Evolutionary conservation across 2,113 vertebrate species (phyloP), one percentile per base, ranked within the genome.

Genomic region (Chloropsis cyanopogon): DNA sequence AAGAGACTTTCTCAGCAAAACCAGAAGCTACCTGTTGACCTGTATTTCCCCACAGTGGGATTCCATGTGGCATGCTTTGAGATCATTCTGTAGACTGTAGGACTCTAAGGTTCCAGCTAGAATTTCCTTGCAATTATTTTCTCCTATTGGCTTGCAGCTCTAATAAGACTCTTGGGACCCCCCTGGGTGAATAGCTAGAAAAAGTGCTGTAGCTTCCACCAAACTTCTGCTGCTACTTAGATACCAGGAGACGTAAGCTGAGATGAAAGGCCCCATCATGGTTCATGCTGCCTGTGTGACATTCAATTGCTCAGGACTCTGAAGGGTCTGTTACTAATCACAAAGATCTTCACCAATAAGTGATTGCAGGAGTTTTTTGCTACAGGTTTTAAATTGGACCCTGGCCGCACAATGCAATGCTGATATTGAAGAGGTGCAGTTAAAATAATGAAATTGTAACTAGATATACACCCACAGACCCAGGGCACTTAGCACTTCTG

Each of bases 91-190:
- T 82, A 95, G 92, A 86, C 66, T 49, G 33, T 92, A 91, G 92
- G 69, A 92, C 68, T 82, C 41, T 71, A 83, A 94, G 66, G 59
- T 84, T 96, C 76, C 88, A 86, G 63, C 17, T 60, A 26, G 85
- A 68, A 95, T 94, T 97, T 95, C 72, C 12, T 35, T 87, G 81
- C 72, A 39, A 53, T 89, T 95, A 88, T 91, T 92, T 86, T 85
- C 63, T 88, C 76, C 92, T 93, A 35, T 73, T 80, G 94, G 88
- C 71, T 96, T 26, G 12, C 70, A 80, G 82, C 53, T 94, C 70
- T 88, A 88, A 79, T n/a, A 78, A 91, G 87, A 57, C 53, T 77
- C 90, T 72, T 79, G 64, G 85, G 92, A 91, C 88, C 54, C 65
- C 81, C 37, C 92, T 2, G 6, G 17, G 39, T 83, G 75, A 93